phyloP scores from a whole-genome alignment of 1,140 invertebrate species.

The Heliconius hermathena region DNA sequence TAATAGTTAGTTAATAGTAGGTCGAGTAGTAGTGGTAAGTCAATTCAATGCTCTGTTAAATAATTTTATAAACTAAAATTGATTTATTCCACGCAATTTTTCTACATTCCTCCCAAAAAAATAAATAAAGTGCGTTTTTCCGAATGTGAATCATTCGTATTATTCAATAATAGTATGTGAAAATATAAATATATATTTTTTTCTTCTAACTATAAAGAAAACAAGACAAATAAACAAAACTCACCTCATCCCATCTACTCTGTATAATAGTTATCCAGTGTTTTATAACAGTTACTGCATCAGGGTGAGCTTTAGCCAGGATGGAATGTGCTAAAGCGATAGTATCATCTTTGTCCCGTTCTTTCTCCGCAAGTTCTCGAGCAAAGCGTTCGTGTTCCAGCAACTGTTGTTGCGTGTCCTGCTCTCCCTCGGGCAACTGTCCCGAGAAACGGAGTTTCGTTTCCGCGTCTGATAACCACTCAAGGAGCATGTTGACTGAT shows the following conservation, averaged over 20 bases:
- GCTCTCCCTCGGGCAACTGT: constrained; percentile 94
- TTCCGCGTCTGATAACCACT: constrained; percentile 98
- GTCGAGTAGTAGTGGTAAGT: too few relatives aligned
- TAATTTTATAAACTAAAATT: too few relatives aligned
- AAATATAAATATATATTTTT: too few relatives aligned
- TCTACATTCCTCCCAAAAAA: not conserved
- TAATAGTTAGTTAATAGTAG: too few relatives aligned
- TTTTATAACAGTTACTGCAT: constrained; percentile 96
- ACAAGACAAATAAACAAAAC: not conserved
- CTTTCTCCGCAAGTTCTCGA: constrained; percentile 91
- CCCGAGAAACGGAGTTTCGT: constrained; percentile 95
- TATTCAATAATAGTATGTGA: not conserved
- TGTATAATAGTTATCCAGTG: constrained; percentile 99
- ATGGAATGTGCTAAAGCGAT: constrained; percentile 94
- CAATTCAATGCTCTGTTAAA: too few relatives aligned
- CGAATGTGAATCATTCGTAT: not conserved
- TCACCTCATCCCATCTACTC: constrained; percentile 96
- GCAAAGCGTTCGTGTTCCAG: constrained; percentile 95
- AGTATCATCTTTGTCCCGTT: constrained; percentile 93
- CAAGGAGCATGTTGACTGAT: constrained; percentile 94
- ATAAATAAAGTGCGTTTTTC: not conserved
- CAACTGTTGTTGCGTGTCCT: constrained; percentile 90
- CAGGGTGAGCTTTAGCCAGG: constrained; percentile 95
- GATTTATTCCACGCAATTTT: too few relatives aligned
- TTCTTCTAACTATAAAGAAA: not conserved